A percentile compares a stretch with the other conserved stretches of the same genome.
Conservation (phyloP, 2,888 invertebrate genomes). For the Nomada flava region DNA sequence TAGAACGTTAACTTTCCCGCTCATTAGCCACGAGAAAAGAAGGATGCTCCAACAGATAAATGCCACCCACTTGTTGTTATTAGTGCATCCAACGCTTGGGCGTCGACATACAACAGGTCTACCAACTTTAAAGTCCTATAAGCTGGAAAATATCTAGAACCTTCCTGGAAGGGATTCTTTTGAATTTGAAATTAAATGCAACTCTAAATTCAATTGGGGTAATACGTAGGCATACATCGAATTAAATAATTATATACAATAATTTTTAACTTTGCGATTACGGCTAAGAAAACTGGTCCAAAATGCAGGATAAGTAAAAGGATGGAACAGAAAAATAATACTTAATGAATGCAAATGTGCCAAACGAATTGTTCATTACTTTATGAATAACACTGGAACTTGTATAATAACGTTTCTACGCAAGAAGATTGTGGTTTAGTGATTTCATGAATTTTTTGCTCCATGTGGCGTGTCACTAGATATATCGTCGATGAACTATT, state of each 20-base stretch:
- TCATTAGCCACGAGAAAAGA: slow-evolving; percentile 1
- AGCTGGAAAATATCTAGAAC: slow-evolving; percentile 3
- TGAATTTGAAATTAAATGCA: not conserved
- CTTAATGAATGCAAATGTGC: not conserved
- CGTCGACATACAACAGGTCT: slow-evolving; percentile 64
- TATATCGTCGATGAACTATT: not conserved
- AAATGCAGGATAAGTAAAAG: no score
- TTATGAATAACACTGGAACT: not conserved
- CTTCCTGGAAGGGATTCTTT: not conserved
- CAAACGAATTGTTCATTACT: not conserved
- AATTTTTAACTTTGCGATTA: not conserved
- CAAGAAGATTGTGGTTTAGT: not conserved
- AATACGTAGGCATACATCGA: not conserved
- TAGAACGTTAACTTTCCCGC: not conserved
- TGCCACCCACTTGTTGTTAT: slow-evolving; percentile 61
- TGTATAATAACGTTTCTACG: not conserved
- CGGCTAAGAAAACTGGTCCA: slow-evolving; percentile 17
- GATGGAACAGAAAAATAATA: no score
- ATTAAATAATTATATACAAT: not conserved
- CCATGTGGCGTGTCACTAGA: not conserved
- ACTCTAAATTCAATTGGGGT: not conserved
- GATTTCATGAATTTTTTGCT: not conserved
- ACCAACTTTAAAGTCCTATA: slow-evolving; percentile 53
- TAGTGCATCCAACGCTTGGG: slow-evolving; percentile 62
- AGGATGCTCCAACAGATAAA: slow-evolving; percentile 40